Base-by-base conservation (phyloP, 2,888 invertebrate species). In the Hemistola chrysoprasaria region DNA sequence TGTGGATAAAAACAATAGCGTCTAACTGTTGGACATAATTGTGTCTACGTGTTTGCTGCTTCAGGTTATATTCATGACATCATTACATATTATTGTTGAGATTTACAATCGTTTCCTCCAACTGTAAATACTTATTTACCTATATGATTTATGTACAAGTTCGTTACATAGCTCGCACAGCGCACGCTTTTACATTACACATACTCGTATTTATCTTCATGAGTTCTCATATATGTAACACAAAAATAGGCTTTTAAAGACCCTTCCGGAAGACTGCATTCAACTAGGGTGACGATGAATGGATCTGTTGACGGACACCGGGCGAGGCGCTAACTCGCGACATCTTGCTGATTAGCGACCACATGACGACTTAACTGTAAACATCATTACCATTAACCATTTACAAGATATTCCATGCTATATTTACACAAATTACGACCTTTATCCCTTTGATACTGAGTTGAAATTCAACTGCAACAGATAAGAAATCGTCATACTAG, bases 261-360 rank as follows among this genome's bases (percentile, higher is more conserved):
- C 44, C 41, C 37, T 42, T 46, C 55, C 48, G 77, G 76, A 70
- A 68, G 70, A 65, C n/a, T n/a, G 65, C 62, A 66, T 82, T 78
- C 78, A 82, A 59, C 59, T 56, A 65, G 76, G 76, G 74, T 78
- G 84, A 84, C 84, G 81, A 83, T 84, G 81, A 81, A 83, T 81
- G 76, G 70, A 64, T 53, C 35, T 86, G 81, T 88, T 84, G 84
- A 76, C 68, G 83, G 78, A 87, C 86, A 84, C 86, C 86, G 77
- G 82, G 86, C 76, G 75, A 88, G 87, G 85, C 82, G 88, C 84
- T 88, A 88, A 88, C 84, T 67, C 71, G 85, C 78, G 83, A 87
- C 82, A 71, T 78, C 77, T 78, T 67, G 71, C 64, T 78, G 80
- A 78, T 85, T 86, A 86, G 86, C 84, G 65, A 66, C 75, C 51